These are phyloP conservation scores for Clitarchus hookeri DNA, from an alignment of 2,888 invertebrate genomes.

Conservation along the genomic window DNA sequence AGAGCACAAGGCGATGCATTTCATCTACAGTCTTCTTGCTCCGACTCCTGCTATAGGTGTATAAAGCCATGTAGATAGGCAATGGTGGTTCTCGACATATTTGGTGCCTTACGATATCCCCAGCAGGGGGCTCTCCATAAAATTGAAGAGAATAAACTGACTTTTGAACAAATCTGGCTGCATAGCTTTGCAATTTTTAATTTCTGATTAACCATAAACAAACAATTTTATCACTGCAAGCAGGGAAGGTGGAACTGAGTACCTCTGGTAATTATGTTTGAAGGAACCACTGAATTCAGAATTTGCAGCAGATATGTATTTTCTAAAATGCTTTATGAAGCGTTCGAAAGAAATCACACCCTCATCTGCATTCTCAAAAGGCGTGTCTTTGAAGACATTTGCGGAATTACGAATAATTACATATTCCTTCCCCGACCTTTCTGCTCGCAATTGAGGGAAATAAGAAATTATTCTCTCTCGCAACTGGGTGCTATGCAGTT, in stretches of 20 bases:
- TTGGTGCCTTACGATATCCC: not conserved
- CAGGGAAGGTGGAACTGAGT: constrained; percentile 1
- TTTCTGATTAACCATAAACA: not conserved
- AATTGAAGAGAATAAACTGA: no score
- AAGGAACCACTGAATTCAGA: not conserved
- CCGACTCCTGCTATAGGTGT: not conserved
- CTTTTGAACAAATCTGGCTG: no score
- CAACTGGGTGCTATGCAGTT: not conserved
- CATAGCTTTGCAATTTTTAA: no score
- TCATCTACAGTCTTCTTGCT: not conserved
- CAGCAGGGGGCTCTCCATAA: no score
- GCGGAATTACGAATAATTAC: not conserved
- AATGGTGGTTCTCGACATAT: not conserved
- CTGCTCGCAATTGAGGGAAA: not conserved
- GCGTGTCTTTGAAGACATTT: not conserved
- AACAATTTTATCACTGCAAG: not conserved
- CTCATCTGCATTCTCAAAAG: constrained; percentile 3
- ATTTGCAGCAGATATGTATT: not conserved
- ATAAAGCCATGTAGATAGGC: constrained; percentile 18
- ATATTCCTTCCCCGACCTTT: not conserved
- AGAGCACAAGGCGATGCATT: not conserved
- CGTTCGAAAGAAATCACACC: not conserved
- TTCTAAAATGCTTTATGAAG: not conserved
- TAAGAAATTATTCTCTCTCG: constrained; percentile 1
- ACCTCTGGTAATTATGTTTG: not conserved